These are phyloP conservation scores for Nansenia antarctica DNA, from an alignment of 2,113 vertebrate genomes.

Conservation along the genomic window DNA sequence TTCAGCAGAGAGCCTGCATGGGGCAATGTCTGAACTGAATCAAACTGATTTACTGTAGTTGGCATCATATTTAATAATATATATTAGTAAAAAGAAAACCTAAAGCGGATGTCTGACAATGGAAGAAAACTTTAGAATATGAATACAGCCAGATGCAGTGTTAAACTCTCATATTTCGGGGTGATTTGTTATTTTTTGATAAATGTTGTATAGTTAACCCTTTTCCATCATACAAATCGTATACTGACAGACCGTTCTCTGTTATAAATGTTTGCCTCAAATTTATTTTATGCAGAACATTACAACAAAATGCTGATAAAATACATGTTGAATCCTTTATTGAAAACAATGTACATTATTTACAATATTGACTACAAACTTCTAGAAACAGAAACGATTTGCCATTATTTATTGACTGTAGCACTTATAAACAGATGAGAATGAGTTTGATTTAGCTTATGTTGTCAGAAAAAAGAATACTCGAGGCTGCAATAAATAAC, in stretches of 20 bases:
- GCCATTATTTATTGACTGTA: neutral
- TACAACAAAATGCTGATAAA: conserved; percentile 39
- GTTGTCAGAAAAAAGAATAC: neutral
- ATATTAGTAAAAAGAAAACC: conserved; percentile 53
- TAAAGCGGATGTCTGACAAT: conserved; percentile 30
- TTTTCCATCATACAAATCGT: neutral
- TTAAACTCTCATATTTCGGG: conserved; percentile 13
- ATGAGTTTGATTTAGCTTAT: neutral
- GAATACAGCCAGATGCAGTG: conserved; percentile 22
- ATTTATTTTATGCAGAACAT: conserved; percentile 34
- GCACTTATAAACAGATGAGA: neutral
- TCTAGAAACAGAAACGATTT: neutral
- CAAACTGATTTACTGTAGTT: conserved; percentile 50
- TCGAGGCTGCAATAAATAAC: neutral
- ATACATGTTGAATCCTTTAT: conserved; percentile 23
- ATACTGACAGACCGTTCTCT: conserved; percentile 12
- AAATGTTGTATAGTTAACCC: conserved; percentile 12
- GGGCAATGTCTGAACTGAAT: conserved; percentile 50
- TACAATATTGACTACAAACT: conserved; percentile 7
- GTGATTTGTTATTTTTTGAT: neutral
- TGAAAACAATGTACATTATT: conserved; percentile 23
- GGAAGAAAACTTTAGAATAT: conserved; percentile 21
- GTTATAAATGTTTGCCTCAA: conserved; percentile 18
- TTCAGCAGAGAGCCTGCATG: conserved; percentile 42
- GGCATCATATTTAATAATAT: too few species aligned